Evolutionary conservation across 2,797 vertebrate species (phyloP).

Genomic region (Ispidina lecontei): DNA sequence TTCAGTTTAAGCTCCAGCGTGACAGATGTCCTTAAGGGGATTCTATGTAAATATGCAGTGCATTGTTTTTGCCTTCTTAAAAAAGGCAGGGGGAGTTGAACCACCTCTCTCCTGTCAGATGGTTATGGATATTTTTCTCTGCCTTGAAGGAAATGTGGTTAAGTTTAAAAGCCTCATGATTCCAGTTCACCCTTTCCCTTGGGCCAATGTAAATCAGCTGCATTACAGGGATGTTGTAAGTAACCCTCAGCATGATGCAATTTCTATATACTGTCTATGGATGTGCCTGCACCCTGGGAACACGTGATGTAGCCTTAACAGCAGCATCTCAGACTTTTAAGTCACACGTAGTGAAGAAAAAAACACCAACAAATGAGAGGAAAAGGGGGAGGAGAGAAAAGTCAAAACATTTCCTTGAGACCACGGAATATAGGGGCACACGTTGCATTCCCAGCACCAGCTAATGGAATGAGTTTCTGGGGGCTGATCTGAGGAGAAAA

Average conservation of each 20-base stretch:
- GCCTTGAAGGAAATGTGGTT: conserved; percentile 27
- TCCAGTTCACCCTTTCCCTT: conserved; percentile 11
- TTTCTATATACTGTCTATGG: background rate
- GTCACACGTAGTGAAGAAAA: background rate
- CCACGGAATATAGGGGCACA: background rate
- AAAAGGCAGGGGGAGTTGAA: conserved; percentile 26
- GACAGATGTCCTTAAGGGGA: conserved; percentile 72
- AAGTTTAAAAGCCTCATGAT: conserved; percentile 32
- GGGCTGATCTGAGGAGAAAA: background rate
- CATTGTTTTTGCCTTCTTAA: conserved; percentile 35
- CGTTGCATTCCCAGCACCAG: background rate
- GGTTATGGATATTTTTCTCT: conserved; percentile 13
- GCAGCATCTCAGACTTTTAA: background rate
- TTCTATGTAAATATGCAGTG: conserved; percentile 62
- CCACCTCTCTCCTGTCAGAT: conserved; percentile 24
- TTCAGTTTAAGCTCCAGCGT: conserved; percentile 68
- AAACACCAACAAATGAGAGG: background rate
- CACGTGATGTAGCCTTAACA: background rate
- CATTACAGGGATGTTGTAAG: conserved; percentile 2
- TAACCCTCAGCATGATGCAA: background rate
- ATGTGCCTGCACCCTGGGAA: background rate
- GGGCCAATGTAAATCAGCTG: conserved; percentile 41
- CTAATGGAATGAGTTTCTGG: background rate
- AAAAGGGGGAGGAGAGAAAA: background rate
- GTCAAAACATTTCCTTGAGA: background rate